Percentiles rank a stretch among this genome's conserved stretches.
These are phyloP conservation scores for Drosophila flavopinicola DNA, from an alignment of 2,888 invertebrate genomes.

Conservation along the genomic window DNA sequence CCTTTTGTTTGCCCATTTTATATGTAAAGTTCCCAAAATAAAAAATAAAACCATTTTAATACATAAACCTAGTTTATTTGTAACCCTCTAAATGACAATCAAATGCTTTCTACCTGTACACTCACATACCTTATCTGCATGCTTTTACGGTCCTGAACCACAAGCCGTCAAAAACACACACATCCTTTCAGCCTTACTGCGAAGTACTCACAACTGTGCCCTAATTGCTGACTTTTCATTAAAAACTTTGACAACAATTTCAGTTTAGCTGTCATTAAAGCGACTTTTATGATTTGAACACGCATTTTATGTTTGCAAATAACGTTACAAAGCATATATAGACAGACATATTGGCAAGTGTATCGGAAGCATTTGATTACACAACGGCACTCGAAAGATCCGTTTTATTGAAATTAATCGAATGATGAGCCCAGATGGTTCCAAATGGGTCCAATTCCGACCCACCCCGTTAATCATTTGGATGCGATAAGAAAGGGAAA, in stretches of 20 bases:
- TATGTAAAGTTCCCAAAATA: too few relatives aligned
- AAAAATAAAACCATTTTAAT: too few relatives aligned
- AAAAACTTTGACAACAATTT: conserved; percentile 56
- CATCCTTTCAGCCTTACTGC: neutral
- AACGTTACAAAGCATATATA: neutral
- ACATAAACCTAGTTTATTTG: too few relatives aligned
- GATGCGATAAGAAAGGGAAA: conserved; percentile 14
- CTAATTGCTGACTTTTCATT: conserved; percentile 54
- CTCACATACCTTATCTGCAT: too few relatives aligned
- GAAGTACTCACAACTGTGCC: conserved; percentile 13
- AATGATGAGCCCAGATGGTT: conserved; percentile 50
- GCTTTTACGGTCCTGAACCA: too few relatives aligned
- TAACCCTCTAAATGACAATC: too few relatives aligned
- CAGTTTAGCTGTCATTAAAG: conserved; percentile 49
- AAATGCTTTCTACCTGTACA: too few relatives aligned
- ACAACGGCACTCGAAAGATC: conserved; percentile 44
- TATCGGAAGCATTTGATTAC: conserved; percentile 35
- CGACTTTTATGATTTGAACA: conserved; percentile 33
- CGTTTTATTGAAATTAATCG: conserved; percentile 79
- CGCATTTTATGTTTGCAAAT: conserved; percentile 46
- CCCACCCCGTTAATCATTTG: conserved; percentile 2
- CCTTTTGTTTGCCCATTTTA: too few relatives aligned
- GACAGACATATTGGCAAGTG: conserved; percentile 32
- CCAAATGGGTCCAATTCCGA: neutral
- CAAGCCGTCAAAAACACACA: too few relatives aligned